These are phyloP conservation scores for Beris morrisii DNA, from an alignment of 2,888 invertebrate genomes.

Conservation along the genomic window DNA sequence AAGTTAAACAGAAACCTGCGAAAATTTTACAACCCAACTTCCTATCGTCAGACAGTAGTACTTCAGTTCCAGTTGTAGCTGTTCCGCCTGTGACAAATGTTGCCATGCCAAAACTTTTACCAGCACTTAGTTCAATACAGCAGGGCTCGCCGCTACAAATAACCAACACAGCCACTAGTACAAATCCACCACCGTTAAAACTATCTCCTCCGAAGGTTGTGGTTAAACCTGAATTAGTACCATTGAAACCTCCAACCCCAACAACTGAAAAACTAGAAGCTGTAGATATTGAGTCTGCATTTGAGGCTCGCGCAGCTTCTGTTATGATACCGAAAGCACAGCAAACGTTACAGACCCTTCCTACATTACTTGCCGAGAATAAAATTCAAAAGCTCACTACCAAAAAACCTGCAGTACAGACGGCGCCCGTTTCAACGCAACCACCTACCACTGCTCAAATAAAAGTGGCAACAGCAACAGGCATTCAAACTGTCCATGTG, in stretches of 20 bases:
- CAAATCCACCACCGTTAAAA: slow-evolving; percentile 37
- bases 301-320: slow-evolving; percentile 36
- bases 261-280: slow-evolving; percentile 30
- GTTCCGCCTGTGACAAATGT: slow-evolving; percentile 17
- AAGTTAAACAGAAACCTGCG: slow-evolving; percentile 42
- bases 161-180: slow-evolving; percentile 5
- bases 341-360: slow-evolving; percentile 32
- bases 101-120: slow-evolving; percentile 33
- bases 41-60: neutral
- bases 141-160: slow-evolving; percentile 1
- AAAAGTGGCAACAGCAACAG: slow-evolving; percentile 51
- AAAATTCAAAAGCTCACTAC: slow-evolving; percentile 34
- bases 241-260: slow-evolving; percentile 31
- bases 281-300: slow-evolving; percentile 37
- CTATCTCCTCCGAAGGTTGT: slow-evolving; percentile 35
- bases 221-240: slow-evolving; percentile 39
- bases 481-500: slow-evolving; percentile 54
- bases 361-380: slow-evolving; percentile 33
- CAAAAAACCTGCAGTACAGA: slow-evolving; percentile 12
- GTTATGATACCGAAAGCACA: slow-evolving; percentile 28
- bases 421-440: slow-evolving; percentile 13
- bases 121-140: slow-evolving; percentile 38
- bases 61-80: slow-evolving; percentile 21
- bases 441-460: slow-evolving; percentile 21
- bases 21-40: neutral